phyloP scores from a whole-genome alignment of 2,888 invertebrate species.

The Laothoe populi region DNA sequence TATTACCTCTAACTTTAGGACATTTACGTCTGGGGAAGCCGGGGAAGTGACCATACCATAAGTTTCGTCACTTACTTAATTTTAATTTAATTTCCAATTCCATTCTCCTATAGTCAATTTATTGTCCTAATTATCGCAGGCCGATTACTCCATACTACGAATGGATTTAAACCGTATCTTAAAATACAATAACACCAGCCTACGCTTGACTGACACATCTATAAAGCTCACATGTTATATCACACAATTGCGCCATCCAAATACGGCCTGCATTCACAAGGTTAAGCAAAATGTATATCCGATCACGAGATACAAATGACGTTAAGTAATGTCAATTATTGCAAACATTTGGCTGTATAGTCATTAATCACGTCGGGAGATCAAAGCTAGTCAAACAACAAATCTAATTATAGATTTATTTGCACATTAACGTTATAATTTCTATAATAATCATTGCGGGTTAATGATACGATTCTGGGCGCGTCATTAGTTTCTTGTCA shows the following conservation, averaged over 20 bases:
- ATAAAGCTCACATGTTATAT: conserved; percentile 8
- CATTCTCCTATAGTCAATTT: too few relatives aligned
- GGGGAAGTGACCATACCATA: too few relatives aligned
- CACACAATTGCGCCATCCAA: conserved; percentile 8
- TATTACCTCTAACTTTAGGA: too few relatives aligned
- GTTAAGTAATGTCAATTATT: conserved; percentile 20
- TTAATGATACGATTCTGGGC: conserved; percentile 46
- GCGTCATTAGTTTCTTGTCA: conserved; percentile 51
- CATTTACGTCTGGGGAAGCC: too few relatives aligned
- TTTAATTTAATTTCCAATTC: too few relatives aligned
- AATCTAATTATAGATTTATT: conserved; percentile 36
- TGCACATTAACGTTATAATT: conserved; percentile 43
- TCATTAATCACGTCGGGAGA: conserved; percentile 27
- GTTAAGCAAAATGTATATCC: conserved; percentile 19
- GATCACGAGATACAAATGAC: conserved; percentile 19
- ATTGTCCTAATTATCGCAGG: background rate
- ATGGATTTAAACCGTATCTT: background rate
- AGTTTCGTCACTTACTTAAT: too few relatives aligned
- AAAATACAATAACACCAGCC: conserved; percentile 7
- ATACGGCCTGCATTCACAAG: conserved; percentile 11
- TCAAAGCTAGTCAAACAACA: conserved; percentile 26
- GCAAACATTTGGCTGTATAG: conserved; percentile 14
- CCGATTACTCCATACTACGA: background rate
- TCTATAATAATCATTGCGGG: conserved; percentile 37
- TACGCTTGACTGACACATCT: conserved; percentile 5